A percentile compares a stretch with the other conserved stretches of the same genome.
Conservation (phyloP, 2,113 vertebrate species). For the Leptobrachium leishanense region DNA sequence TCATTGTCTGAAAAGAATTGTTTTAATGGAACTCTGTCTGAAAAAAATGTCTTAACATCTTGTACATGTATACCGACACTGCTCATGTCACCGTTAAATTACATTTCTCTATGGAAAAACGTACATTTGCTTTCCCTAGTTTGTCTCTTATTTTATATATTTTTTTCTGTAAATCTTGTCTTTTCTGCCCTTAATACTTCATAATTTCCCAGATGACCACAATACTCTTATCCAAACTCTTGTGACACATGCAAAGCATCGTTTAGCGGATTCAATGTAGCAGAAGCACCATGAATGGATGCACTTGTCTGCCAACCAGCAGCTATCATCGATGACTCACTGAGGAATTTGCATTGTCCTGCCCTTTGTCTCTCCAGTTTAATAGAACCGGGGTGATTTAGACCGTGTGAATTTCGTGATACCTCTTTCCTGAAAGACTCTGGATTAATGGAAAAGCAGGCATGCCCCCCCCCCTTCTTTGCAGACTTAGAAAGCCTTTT, state of each 20-base stretch:
- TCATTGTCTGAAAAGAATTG: too few relatives aligned
- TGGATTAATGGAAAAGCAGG: neutral
- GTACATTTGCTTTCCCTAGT: too few relatives aligned
- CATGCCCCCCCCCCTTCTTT: neutral
- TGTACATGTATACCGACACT: too few relatives aligned
- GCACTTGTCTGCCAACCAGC: slow-evolving; percentile 7
- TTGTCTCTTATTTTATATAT: too few relatives aligned
- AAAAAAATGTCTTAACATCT: too few relatives aligned
- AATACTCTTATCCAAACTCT: neutral
- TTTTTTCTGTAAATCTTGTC: too few relatives aligned
- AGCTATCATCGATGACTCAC: slow-evolving; percentile 17
- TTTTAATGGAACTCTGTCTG: too few relatives aligned
- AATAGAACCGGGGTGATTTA: slow-evolving; percentile 34
- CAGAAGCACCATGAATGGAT: slow-evolving; percentile 8
- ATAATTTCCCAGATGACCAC: neutral
- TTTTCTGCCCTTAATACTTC: too few relatives aligned
- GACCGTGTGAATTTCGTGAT: slow-evolving; percentile 35
- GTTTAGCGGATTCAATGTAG: neutral
- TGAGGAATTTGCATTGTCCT: slow-evolving; percentile 33
- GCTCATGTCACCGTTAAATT: too few relatives aligned
- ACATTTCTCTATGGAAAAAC: too few relatives aligned
- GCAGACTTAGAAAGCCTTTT: neutral
- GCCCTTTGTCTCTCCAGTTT: slow-evolving; percentile 5
- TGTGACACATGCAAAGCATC: neutral
- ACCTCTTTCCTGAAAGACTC: neutral